phyloP scores from a whole-genome alignment of 2,113 vertebrate genomes.

The Prochilodus magdalenae region DNA sequence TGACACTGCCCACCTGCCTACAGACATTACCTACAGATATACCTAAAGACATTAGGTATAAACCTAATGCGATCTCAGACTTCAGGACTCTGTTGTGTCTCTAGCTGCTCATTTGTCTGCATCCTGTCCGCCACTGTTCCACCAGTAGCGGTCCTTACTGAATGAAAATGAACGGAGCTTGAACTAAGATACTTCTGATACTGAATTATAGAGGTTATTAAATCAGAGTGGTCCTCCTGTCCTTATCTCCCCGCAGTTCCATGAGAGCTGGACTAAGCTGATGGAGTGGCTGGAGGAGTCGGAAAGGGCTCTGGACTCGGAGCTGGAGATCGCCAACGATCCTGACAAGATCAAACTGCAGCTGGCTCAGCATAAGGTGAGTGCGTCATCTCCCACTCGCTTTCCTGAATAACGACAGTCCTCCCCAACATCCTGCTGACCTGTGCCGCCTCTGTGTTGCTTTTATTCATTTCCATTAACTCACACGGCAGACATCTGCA shows the following conservation, averaged over 20 bases:
- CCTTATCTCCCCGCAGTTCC: slow-evolving; percentile 81
- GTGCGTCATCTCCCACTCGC: not conserved
- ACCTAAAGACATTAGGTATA: too few species aligned
- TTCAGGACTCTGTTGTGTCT: too few species aligned
- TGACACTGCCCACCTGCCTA: too few species aligned
- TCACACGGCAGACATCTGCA: slow-evolving; percentile 16
- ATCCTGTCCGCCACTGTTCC: not conserved
- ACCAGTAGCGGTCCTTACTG: not conserved
- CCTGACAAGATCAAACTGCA: slow-evolving; percentile 97
- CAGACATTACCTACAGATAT: too few species aligned
- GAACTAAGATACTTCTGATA: not conserved
- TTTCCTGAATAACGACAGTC: slow-evolving; percentile 19
- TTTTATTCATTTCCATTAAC: slow-evolving; percentile 6
- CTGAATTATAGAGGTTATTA: slow-evolving; percentile 26
- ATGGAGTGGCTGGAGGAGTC: slow-evolving; percentile 97
- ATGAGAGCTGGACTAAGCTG: slow-evolving; percentile 95
- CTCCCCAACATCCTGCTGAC: slow-evolving; percentile 12
- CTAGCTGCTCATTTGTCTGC: not conserved
- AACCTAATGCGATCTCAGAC: too few species aligned
- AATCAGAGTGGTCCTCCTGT: slow-evolving; percentile 33
- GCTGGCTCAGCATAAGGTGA: slow-evolving; percentile 93
- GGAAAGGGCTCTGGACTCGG: slow-evolving; percentile 89
- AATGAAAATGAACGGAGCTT: not conserved
- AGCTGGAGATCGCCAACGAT: slow-evolving; percentile 97
- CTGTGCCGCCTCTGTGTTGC: not conserved